A percentile compares a stretch with the other conserved stretches of the same genome.
These are phyloP conservation scores for Anaspis maculata DNA, from an alignment of 2,888 invertebrate species.

Conservation along the genomic window DNA sequence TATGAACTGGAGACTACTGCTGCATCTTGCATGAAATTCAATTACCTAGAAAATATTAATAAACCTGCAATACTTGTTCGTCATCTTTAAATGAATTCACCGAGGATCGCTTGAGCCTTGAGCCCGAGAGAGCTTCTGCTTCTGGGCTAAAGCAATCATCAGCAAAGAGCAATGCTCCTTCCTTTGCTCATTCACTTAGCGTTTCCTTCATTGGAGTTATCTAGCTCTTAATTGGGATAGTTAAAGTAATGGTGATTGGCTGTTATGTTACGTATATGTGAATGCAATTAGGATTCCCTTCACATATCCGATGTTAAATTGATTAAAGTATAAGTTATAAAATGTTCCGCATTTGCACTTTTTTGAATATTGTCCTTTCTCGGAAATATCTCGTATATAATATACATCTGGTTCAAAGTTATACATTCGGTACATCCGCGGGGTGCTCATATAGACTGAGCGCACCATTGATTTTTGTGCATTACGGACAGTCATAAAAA, in stretches of 20 bases:
- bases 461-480: constrained; percentile 11
- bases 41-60: constrained; percentile 12
- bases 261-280: constrained; percentile 15
- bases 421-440: no score
- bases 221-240: constrained; percentile 13
- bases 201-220: constrained; percentile 11
- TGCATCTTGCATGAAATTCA: not conserved
- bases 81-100: constrained; percentile 4
- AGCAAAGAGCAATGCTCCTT: constrained; percentile 8
- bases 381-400: no score
- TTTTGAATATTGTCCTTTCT: no score
- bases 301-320: no score
- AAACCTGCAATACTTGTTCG: constrained; percentile 8
- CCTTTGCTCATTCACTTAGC: no score
- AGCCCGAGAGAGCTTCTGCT: no score
- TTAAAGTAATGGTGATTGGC: constrained; percentile 21
- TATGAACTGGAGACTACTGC: no score
- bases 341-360: no score
- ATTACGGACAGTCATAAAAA: constrained; percentile 14
- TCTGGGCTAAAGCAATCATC: constrained; percentile 3
- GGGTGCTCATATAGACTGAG: constrained; percentile 5
- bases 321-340: no score
- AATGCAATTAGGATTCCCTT: constrained; percentile 14
- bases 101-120: constrained; percentile 2
- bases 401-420: no score